Conservation (phyloP, 37 sponge, comb jelly and placozoan species). For the Ianthella basta region DNA sequence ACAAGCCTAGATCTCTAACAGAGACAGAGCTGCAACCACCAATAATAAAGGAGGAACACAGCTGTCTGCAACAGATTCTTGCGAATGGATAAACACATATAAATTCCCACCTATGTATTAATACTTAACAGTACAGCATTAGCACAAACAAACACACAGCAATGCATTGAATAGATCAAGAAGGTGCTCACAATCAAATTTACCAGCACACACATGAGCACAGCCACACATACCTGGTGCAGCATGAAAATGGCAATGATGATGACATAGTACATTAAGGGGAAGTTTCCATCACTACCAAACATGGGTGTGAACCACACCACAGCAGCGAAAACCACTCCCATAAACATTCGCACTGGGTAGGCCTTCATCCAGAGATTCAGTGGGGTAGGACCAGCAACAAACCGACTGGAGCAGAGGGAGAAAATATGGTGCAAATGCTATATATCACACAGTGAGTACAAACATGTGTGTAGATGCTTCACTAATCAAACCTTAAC, state of each 20-base stretch:
- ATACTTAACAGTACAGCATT: no score
- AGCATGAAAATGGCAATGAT: slow-evolving; percentile 52
- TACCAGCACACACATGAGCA: no score
- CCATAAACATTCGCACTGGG: slow-evolving; percentile 63
- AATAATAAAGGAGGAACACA: neutral
- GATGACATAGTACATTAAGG: slow-evolving; percentile 70
- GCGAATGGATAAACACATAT: neutral
- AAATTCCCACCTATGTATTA: neutral
- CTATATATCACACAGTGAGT: neutral
- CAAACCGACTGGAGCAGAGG: slow-evolving; percentile 49
- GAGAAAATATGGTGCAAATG: neutral
- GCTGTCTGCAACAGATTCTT: neutral
- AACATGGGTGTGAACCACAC: slow-evolving; percentile 72
- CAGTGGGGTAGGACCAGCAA: slow-evolving; percentile 81
- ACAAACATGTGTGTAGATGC: neutral
- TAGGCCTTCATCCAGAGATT: slow-evolving; percentile 73
- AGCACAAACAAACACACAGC: no score
- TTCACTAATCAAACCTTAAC: slow-evolving; percentile 47
- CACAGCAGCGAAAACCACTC: slow-evolving; percentile 64
- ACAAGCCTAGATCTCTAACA: no score
- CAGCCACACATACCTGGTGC: slow-evolving; percentile 85
- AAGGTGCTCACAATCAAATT: no score
- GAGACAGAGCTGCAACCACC: neutral
- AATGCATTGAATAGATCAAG: no score
- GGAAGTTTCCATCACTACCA: slow-evolving; percentile 56